Evolutionary conservation across 2,797 vertebrate species (phyloP), one percentile per base, ranked within the genome.

Genomic region (Falco novaeseelandiae): DNA sequence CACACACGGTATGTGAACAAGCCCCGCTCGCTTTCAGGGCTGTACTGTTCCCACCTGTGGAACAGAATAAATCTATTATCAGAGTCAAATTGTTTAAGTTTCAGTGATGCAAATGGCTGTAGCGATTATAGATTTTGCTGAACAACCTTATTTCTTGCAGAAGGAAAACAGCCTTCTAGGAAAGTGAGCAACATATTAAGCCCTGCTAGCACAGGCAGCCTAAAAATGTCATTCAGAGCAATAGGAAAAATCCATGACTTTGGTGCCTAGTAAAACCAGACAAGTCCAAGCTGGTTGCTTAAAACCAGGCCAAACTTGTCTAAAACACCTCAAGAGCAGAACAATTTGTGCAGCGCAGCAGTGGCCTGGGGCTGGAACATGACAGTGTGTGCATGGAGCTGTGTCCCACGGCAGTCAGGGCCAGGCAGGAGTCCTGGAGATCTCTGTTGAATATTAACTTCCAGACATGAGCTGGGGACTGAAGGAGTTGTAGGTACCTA

Each of bases 241-340:
- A 71, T 0, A 55, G 94, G 90, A 95, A 97, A 96, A 89, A 94
- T 93, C 90, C 80, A 36, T 36, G 5, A 58, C 90, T 90, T 74
- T 61, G 61, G 11, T 7, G 76, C 30, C 51, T 42, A 25, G 42
- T 18, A 23, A 81, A 86, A 90, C 61, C n/a, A 90, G 65, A 34
- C 72, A 62, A 58, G 86, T 65, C 23, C 19, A 81, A 87, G 21
- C 83, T 36, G 90, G 38, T 27, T 90, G 30, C 46, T 91, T 40
- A 27, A 91, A 95, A 86, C 89, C 26, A 0, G 85, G 21, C 2
- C 22, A 86, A 93, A 81, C 83, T 74, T 67, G 65, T 49, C 29
- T 15, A 8, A 11, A 91, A 29, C 3, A 12, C 27, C 76, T 0
- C 0, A 81, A 80, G 79, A 86, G 21, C 30, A 38, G 61, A 95